phyloP scores from a whole-genome alignment of 2,113 vertebrate species.

The Abramis brama region DNA sequence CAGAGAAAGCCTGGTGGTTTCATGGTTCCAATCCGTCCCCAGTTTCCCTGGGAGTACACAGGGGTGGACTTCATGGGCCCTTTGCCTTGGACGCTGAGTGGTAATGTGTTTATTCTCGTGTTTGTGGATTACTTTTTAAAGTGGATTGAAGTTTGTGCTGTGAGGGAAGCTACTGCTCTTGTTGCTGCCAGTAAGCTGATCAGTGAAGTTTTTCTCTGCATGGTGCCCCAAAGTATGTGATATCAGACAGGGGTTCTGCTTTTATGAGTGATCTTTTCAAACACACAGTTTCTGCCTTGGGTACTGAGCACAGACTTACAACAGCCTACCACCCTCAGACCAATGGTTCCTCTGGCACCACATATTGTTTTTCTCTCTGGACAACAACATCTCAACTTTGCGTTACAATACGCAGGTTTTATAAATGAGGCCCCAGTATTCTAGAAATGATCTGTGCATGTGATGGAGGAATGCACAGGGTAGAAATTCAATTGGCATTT shows the following conservation, averaged over 20 bases:
- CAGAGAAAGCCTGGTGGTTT: not conserved
- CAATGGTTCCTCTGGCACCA: no score
- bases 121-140: not conserved
- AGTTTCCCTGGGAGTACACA: not conserved
- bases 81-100: not conserved
- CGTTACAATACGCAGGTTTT: no score
- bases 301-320: constrained; percentile 16
- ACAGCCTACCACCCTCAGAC: constrained; percentile 40
- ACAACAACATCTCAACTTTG: no score
- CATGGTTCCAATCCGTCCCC: not conserved
- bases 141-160: not conserved
- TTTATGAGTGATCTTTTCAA: constrained; percentile 39
- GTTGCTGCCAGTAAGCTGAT: not conserved
- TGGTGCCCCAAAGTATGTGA: not conserved
- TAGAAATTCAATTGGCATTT: no score
- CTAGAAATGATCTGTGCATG: no score
- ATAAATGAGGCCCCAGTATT: no score
- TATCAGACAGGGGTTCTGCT: constrained; percentile 19
- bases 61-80: not conserved
- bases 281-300: not conserved
- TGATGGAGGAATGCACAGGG: no score
- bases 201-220: not conserved
- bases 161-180: not conserved
- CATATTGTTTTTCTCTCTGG: no score
- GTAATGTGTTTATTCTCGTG: not conserved